phyloP scores from a whole-genome alignment of 2,113 vertebrate genomes.

The Caracal caracal region DNA sequence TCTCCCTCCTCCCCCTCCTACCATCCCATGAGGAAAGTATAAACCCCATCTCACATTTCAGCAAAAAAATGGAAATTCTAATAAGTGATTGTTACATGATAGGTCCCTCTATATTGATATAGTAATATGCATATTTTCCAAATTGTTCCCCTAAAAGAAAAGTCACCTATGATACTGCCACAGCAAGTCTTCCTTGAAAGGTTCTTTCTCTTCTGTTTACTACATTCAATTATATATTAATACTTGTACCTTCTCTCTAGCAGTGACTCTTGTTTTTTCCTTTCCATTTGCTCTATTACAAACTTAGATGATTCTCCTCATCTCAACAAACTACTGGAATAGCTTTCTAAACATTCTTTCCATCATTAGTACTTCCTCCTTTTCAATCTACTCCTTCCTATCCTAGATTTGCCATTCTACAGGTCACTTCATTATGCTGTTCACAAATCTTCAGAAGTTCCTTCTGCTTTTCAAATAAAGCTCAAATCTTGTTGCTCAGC shows the following conservation, averaged over 20 bases:
- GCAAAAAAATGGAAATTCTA: slow-evolving; percentile 12
- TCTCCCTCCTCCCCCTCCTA: background rate
- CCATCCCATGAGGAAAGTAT: background rate
- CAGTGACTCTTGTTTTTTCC: background rate
- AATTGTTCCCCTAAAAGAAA: background rate
- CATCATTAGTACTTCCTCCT: background rate
- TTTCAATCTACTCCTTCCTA: background rate
- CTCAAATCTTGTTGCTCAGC: background rate
- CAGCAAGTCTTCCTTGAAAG: background rate
- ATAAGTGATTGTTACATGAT: background rate
- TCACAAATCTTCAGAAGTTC: background rate
- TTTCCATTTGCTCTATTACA: background rate
- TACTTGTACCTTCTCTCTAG: background rate
- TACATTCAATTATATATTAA: background rate
- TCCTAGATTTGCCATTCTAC: background rate
- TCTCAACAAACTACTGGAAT: background rate
- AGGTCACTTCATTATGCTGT: background rate
- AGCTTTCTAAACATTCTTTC: background rate
- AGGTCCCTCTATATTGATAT: background rate
- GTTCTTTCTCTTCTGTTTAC: background rate
- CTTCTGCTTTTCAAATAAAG: background rate
- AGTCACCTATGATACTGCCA: background rate
- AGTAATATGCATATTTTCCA: background rate
- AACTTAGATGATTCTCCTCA: background rate
- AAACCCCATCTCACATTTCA: background rate